Percentiles rank a stretch among this genome's conserved stretches.
These are phyloP conservation scores for Conchocele bisecta DNA, from an alignment of 2,888 invertebrate species.

Conservation along the genomic window DNA sequence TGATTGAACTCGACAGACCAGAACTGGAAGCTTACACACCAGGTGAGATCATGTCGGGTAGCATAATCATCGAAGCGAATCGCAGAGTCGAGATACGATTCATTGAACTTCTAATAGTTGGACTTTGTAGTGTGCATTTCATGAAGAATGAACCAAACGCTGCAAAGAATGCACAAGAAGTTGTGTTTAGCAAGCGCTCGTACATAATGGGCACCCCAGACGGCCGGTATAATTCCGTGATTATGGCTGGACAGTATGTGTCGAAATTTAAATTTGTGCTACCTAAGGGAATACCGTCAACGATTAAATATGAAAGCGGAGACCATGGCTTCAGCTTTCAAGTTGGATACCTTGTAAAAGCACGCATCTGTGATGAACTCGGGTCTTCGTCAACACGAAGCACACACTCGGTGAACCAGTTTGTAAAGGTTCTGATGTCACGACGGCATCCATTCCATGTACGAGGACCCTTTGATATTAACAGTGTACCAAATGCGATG, in stretches of 20 bases:
- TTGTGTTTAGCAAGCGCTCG: constrained; percentile 73
- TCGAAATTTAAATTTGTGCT: constrained; percentile 75
- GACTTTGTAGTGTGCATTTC: constrained; percentile 68
- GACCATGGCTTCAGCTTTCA: constrained; percentile 70
- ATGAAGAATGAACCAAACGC: constrained; percentile 58
- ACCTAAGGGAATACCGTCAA: constrained; percentile 72
- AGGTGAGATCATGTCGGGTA: constrained; percentile 73
- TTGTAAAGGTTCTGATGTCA: constrained; percentile 70
- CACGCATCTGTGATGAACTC: constrained; percentile 75
- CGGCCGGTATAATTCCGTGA: constrained; percentile 66
- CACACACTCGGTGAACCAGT: constrained; percentile 58
- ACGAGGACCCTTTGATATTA: constrained; percentile 69
- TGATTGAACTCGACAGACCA: constrained; percentile 71
- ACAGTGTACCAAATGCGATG: constrained; percentile 67
- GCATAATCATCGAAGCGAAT: constrained; percentile 72
- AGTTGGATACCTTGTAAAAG: constrained; percentile 71
- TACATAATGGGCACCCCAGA: constrained; percentile 73
- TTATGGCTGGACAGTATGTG: constrained; percentile 76
- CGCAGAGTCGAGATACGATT: constrained; percentile 71
- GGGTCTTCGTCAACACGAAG: constrained; percentile 57
- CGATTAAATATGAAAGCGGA: constrained; percentile 65
- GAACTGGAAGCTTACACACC: constrained; percentile 68
- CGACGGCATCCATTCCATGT: constrained; percentile 68
- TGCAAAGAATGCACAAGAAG: constrained; percentile 64
- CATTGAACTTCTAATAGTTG: constrained; percentile 75